Percentiles rank a stretch among this genome's conserved stretches.
These are phyloP conservation scores for Tupiocoris notatus DNA, from an alignment of 2,888 invertebrate genomes.

Conservation along the genomic window DNA sequence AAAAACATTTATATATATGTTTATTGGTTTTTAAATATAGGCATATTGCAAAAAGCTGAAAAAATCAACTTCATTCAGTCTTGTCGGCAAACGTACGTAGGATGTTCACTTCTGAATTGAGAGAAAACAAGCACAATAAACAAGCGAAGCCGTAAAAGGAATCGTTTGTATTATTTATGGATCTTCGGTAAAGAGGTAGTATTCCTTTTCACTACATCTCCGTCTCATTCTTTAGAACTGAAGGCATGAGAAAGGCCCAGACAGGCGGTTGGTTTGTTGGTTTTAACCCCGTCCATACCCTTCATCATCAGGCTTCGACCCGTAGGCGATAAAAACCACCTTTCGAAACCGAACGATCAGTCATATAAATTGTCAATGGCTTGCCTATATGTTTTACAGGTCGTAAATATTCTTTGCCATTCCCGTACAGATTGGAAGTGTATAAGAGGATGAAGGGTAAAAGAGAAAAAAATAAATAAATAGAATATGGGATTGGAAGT, in stretches of 20 bases:
- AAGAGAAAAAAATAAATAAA: conserved; percentile 5
- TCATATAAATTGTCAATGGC: conserved; percentile 39
- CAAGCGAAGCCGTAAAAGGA: conserved; percentile 35
- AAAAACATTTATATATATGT: no score
- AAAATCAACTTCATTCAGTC: background rate
- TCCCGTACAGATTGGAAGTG: background rate
- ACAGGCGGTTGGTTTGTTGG: conserved; percentile 20
- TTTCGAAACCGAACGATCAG: conserved; percentile 27
- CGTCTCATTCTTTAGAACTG: conserved; percentile 12
- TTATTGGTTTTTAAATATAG: no score
- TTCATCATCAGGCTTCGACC: background rate
- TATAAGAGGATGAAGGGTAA: background rate
- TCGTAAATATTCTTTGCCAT: conserved; percentile 34
- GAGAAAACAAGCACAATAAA: conserved; percentile 34
- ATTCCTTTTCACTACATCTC: background rate
- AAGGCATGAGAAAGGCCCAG: conserved; percentile 13
- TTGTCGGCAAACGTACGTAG: background rate
- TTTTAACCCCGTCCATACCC: conserved; percentile 29
- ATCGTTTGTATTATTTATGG: conserved; percentile 41
- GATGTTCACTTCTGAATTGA: conserved; percentile 30
- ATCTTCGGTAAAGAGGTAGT: conserved; percentile 19
- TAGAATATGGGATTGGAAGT: conserved; percentile 3
- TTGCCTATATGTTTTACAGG: conserved; percentile 39
- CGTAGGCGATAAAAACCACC: conserved; percentile 28
- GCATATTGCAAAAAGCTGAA: no score